phyloP scores from a whole-genome alignment of 2,797 vertebrate genomes.

The Lemur catta region DNA sequence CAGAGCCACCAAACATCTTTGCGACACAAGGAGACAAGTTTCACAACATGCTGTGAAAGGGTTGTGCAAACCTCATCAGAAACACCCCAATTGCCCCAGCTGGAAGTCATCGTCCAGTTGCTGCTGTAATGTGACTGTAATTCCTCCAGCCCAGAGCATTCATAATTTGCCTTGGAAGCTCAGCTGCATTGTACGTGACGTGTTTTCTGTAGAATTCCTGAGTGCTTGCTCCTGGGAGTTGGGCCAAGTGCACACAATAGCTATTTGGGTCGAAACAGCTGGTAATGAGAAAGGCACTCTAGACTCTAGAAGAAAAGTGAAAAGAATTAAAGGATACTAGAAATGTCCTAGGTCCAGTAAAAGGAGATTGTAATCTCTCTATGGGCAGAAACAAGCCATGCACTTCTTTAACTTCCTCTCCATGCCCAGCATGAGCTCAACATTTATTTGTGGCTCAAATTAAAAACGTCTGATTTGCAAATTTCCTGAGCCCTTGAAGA shows the following conservation, averaged over 20 bases:
- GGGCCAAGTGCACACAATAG: conserved; percentile 41
- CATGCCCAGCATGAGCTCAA: background rate
- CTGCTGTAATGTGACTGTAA: background rate
- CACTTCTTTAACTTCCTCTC: background rate
- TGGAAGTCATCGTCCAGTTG: background rate
- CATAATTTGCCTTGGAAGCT: background rate
- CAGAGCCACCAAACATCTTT: background rate
- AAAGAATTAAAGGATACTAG: background rate
- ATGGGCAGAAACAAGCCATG: background rate
- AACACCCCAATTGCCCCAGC: background rate
- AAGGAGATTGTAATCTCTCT: background rate
- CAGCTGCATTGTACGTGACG: conserved; percentile 29
- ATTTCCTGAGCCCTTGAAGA: background rate
- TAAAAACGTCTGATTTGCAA: background rate
- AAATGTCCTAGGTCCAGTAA: background rate
- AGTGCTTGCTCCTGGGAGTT: background rate
- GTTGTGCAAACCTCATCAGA: conserved; percentile 23
- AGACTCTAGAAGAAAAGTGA: background rate
- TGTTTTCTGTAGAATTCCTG: conserved; percentile 47
- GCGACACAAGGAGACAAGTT: background rate
- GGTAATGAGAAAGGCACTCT: background rate
- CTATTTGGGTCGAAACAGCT: background rate
- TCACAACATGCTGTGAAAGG: background rate
- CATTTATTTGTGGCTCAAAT: background rate
- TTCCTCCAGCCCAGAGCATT: background rate